A percentile compares a stretch with the other conserved stretches of the same genome.
Evolutionary conservation across 2,797 vertebrate genomes (phyloP).

Genomic region (Gobionotothen gibberifrons): DNA sequence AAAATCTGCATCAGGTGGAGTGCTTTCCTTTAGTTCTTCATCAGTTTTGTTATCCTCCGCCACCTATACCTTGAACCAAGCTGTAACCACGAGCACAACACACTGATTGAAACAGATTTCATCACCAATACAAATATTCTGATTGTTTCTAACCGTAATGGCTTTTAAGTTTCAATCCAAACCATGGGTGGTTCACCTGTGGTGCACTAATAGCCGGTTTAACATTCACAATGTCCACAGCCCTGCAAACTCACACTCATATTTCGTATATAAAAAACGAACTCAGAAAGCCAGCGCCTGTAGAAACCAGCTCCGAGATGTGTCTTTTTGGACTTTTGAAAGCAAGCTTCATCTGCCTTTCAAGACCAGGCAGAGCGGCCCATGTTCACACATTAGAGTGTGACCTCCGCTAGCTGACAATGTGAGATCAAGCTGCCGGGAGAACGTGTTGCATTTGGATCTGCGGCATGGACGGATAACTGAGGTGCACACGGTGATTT

Average conservation of each 20-base stretch:
- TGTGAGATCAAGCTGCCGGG: conserved; percentile 63
- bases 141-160: neutral
- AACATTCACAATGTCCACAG: neutral
- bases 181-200: neutral
- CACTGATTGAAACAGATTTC: neutral
- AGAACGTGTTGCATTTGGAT: conserved; percentile 49
- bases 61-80: neutral
- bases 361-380: conserved; percentile 30
- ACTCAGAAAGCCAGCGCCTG: neutral
- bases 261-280: neutral
- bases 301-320: conserved; percentile 16
- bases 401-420: conserved; percentile 73
- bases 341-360: conserved; percentile 57
- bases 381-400: conserved; percentile 74
- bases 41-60: neutral
- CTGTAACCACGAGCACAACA: neutral
- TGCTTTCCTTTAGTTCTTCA: neutral
- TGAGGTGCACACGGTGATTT: conserved; percentile 14
- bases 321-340: conserved; percentile 35
- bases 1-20: too few relatives aligned
- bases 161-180: neutral
- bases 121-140: neutral
- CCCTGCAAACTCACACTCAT: neutral
- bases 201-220: neutral
- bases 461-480: conserved; percentile 1